Conservation (phyloP, 2,797 vertebrate species). For the Artibeus lituratus region DNA sequence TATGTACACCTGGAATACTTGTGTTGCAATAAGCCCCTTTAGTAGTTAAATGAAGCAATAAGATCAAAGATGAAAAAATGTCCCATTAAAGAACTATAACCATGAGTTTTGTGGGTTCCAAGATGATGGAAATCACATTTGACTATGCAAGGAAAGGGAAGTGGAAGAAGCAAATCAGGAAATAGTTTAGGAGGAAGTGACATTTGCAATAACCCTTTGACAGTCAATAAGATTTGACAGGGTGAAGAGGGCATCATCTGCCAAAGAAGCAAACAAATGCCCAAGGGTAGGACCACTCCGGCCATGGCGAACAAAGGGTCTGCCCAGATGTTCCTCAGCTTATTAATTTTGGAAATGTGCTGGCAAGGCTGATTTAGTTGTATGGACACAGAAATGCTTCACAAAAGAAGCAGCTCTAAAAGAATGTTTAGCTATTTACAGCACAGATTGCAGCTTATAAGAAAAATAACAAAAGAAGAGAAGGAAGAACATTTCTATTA, state of each 20-base stretch:
- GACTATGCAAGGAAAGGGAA: background rate
- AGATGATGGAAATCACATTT: background rate
- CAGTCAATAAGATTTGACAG: background rate
- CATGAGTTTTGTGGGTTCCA: background rate
- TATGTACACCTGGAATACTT: background rate
- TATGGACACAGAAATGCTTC: background rate
- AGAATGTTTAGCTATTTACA: background rate
- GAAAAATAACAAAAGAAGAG: background rate
- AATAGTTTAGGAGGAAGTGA: background rate
- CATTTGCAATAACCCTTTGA: background rate
- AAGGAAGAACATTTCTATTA: background rate
- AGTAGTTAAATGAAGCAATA: background rate
- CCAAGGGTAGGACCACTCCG: background rate
- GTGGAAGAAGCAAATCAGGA: background rate
- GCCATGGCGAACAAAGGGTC: background rate
- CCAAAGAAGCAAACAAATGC: background rate
- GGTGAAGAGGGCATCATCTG: background rate
- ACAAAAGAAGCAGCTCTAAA: background rate
- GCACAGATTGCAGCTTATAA: background rate
- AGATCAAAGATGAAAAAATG: background rate
- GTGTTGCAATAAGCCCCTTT: background rate
- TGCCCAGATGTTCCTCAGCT: background rate
- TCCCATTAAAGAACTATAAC: background rate
- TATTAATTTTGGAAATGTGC: background rate
- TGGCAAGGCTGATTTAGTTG: background rate